Evolutionary conservation across 1,140 invertebrate species (phyloP).

Genomic region (Drosophila bipectinata): DNA sequence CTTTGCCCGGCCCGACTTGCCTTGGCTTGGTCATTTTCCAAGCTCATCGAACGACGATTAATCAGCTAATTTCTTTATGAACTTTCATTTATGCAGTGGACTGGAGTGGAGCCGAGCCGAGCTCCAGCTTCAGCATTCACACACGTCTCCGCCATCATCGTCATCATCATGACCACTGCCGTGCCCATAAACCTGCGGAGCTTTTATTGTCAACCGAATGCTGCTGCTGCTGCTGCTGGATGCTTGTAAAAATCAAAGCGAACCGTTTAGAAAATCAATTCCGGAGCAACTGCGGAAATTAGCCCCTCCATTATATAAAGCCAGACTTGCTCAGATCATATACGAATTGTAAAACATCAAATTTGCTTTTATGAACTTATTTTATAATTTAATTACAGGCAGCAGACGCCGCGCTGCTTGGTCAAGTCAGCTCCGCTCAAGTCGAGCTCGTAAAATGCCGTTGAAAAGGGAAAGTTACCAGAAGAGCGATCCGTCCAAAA

Average conservation of each 20-base stretch:
- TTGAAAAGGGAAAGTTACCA: constrained; percentile 81
- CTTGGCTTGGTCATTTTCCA: constrained; percentile 74
- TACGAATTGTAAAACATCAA: constrained; percentile 70
- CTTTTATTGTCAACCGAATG: constrained; percentile 44
- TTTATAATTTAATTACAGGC: constrained; percentile 80
- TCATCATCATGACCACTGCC: constrained; percentile 38
- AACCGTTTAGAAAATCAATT: constrained; percentile 77
- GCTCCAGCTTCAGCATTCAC: constrained; percentile 62
- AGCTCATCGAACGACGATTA: constrained; percentile 81
- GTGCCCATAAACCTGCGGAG: constrained; percentile 47
- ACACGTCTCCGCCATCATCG: constrained; percentile 65
- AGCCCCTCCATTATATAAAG: constrained; percentile 64
- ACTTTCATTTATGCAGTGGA: constrained; percentile 79
- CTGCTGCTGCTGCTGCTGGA: background rate
- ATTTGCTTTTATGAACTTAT: constrained; percentile 78
- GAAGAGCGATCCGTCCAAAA: constrained; percentile 16
- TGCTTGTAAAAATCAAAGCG: constrained; percentile 63
- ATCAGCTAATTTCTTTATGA: constrained; percentile 82
- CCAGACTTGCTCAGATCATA: constrained; percentile 44
- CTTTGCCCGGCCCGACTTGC: background rate
- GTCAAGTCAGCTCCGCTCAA: constrained; percentile 50
- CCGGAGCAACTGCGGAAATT: constrained; percentile 17
- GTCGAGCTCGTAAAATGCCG: constrained; percentile 71
- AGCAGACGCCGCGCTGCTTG: constrained; percentile 41
- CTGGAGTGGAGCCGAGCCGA: constrained; percentile 36